Evolutionary conservation across 2,797 vertebrate genomes (phyloP).

Genomic region (Bradypus variegatus): DNA sequence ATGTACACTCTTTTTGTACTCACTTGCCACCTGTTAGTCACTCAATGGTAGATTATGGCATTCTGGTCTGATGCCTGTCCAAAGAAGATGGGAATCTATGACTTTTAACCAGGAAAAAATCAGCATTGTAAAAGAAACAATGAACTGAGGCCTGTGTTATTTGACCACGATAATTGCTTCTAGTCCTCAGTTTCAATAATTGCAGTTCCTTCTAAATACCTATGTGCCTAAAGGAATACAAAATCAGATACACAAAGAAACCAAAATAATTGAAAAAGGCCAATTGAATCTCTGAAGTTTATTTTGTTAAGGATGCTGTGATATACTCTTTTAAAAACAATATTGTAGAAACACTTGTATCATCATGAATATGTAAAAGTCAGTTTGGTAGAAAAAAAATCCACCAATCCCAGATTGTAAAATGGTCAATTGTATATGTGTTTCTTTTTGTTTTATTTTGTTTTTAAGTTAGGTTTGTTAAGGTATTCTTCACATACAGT

Average conservation of each 20-base stretch:
- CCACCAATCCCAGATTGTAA: neutral
- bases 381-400: neutral
- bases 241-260: constrained; percentile 1
- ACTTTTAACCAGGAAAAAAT: constrained; percentile 18
- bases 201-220: neutral
- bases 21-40: neutral
- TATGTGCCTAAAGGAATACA: neutral
- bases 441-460: neutral
- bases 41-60: neutral
- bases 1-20: neutral
- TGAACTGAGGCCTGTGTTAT: neutral
- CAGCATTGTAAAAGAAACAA: constrained; percentile 6
- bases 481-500: neutral
- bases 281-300: neutral
- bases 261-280: neutral
- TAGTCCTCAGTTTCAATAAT: neutral
- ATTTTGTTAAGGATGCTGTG: neutral
- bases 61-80: neutral
- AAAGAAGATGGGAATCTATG: neutral
- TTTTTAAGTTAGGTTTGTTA: neutral
- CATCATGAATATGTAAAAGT: neutral
- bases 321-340: neutral
- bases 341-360: neutral
- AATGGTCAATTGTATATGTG: neutral
- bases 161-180: neutral